Conservation (phyloP, 1,140 invertebrate genomes). For the Neodiprion lecontei region DNA sequence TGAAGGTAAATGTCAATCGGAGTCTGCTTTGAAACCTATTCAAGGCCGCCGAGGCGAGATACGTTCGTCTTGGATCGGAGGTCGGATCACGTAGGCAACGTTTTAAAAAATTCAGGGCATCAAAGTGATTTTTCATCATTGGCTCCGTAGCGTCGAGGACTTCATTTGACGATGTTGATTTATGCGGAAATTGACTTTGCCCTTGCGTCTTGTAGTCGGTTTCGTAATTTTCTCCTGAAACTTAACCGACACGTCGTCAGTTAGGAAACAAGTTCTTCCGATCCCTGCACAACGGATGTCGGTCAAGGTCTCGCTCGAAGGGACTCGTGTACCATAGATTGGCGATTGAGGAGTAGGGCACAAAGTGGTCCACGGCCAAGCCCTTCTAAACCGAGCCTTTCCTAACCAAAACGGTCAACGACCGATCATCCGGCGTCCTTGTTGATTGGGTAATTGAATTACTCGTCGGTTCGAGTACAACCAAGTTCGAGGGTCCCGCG, state of each 20-base stretch:
- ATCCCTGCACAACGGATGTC: neutral
- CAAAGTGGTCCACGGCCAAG: neutral
- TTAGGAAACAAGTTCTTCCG: neutral
- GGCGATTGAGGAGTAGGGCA: no score
- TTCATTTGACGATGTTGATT: neutral
- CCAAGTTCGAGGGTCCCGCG: no score
- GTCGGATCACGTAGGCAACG: no score
- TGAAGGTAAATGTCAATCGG: neutral
- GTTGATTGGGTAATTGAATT: no score
- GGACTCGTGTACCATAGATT: neutral
- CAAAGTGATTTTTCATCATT: neutral
- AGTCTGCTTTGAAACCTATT: neutral
- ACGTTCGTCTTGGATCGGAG: no score
- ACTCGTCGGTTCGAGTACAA: no score
- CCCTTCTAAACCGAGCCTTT: neutral
- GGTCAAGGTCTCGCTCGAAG: neutral
- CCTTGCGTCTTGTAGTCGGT: no score
- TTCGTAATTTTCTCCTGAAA: neutral
- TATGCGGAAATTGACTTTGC: no score
- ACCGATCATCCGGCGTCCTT: neutral
- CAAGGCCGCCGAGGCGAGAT: neutral
- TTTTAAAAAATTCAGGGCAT: no score
- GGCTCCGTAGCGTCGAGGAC: neutral
- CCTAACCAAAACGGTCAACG: neutral
- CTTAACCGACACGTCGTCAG: neutral